Base-by-base conservation (phyloP, 2,888 invertebrate species). In the Himalopsyche japonica region DNA sequence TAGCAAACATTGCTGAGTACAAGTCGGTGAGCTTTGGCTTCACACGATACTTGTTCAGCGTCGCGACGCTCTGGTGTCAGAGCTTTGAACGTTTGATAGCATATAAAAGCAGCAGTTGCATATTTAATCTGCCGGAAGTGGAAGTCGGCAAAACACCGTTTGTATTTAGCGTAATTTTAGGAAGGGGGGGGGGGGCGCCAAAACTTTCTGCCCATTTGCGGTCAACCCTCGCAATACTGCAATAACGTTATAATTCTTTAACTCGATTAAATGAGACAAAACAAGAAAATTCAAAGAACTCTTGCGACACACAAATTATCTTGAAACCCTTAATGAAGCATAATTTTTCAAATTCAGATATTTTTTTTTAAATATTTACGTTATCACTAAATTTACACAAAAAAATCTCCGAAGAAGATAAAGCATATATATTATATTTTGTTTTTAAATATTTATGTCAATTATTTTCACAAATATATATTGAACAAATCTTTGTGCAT, bases 61-160 rank as follows among this genome's bases (percentile, higher is more conserved):
- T 57, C 57, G 57, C 57, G 57, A 57, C 57, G 57, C 57, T 57
- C 57, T 57, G 57, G 57, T 57, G 57, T 57, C 57, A 24, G 57
- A 57, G 57, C 57, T 57, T 57, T 57, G 57, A 57, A 57, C 57
- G 57, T 57, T 57, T 57, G 24, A 57, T 57, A 57, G 57, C 57
- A 76, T 30, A 34, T 48, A 47, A 24, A 76, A 76, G n/a, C 48
- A 47, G 77, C 77, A 24, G 48, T 78, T 82, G 57, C 82, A 82
- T 82, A 82, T 82, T 82, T 82, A 82, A 76, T 77, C 34, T n/a
- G 20, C 32, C 57, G 82, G 77, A 77, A 82, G 77, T 82, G 82
- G 30, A 76, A 76, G 76, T 82, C 43, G 78, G 77, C 77, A 18
- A 30, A 27, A 18, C 47, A 32, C 76, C 48, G 81, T 43, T 76